These are phyloP conservation scores for Siniperca obscura DNA, from an alignment of 2,797 vertebrate species.

Conservation along the genomic window DNA sequence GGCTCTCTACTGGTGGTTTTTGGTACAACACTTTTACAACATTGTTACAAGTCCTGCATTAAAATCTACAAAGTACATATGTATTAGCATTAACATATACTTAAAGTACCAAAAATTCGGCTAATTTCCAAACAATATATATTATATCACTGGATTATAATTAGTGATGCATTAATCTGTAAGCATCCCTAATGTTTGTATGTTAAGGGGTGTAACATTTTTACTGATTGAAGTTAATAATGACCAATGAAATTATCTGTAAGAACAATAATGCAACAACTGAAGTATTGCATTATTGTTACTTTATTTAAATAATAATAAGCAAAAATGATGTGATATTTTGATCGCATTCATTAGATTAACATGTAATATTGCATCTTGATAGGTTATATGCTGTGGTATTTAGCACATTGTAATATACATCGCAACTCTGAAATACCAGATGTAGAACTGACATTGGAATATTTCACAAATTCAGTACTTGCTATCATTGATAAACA, in stretches of 20 bases:
- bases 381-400: background rate
- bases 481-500: too few relatives aligned
- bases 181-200: too few relatives aligned
- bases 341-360: background rate
- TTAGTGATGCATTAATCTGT: too few relatives aligned
- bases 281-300: background rate
- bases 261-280: background rate
- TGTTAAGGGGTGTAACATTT: background rate
- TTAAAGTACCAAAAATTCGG: too few relatives aligned
- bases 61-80: too few relatives aligned
- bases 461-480: too few relatives aligned
- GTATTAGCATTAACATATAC: too few relatives aligned
- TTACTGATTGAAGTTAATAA: background rate
- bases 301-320: background rate
- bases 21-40: conserved; percentile 6
- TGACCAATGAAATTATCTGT: background rate
- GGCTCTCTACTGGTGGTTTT: conserved; percentile 66
- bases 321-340: background rate
- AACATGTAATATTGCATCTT: background rate
- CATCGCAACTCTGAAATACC: background rate
- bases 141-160: too few relatives aligned
- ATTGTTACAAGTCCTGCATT: too few relatives aligned
- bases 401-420: background rate
- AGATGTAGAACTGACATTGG: too few relatives aligned
- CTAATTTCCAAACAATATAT: too few relatives aligned